Evolutionary conservation across 2,113 vertebrate species (phyloP), one percentile per base, ranked within the genome.

Genomic region (Acrocephalus kingi): DNA sequence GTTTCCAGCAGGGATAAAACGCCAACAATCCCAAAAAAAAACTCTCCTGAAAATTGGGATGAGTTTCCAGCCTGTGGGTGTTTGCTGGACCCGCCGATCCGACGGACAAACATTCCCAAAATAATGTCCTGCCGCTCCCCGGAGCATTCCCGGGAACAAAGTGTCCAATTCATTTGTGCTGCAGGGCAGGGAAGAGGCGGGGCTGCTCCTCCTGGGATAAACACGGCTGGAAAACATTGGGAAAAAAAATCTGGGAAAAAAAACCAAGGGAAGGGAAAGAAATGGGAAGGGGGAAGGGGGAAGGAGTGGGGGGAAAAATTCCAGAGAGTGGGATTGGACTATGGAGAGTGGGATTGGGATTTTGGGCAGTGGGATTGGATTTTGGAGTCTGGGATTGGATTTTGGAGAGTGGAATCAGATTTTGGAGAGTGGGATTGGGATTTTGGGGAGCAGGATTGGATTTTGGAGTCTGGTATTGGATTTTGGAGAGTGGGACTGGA

Each of bases 41-140:
- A 35, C 35, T 10, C 63, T 94, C 90, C 88, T 93, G 91, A 97
- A 96, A 96, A 95, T 92, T 49, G 37, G 90, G 96, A 96, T 95
- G 95, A 90, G 92, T 95, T 97, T 97, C 97, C 97, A 98, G 96
- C 94, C 96, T 96, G 97, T 96, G 96, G 97, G 97, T 96, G 97
- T 98, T 97, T 92, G 93, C 95, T 97, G 97, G 96, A 95, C 93
- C 97, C 93, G 97, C 93, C 93, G 96, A 97, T 96, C 87, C 74
- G 51, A 94, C 90, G 92, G 94, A 95, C 96, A 98, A 98, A 98
- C 97, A 97, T 96, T 96, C 95, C 96, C 94, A 95, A 98, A 98
- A 97, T 97, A 95, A 97, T 95, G 96, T 97, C 97, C 97, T 46
- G 9, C 87, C 67, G 83, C 91, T 90, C 94, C 94, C 83, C 6